Evolutionary conservation across 1,140 invertebrate species (phyloP), one percentile per base, ranked within the genome.

Genomic region (Mamestra configurata): DNA sequence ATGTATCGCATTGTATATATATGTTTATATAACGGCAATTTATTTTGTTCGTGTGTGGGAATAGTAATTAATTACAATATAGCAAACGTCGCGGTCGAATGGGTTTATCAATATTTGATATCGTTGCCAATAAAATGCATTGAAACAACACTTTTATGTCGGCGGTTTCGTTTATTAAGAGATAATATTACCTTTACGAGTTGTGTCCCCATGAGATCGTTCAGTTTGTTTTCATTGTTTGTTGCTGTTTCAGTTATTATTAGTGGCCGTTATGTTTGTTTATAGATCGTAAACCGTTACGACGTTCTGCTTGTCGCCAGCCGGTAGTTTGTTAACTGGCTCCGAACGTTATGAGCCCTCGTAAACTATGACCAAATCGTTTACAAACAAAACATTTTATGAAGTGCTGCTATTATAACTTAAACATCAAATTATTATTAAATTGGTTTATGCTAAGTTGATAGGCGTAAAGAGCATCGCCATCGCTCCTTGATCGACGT

Each of bases 161-260:
- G 82, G 79, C 84, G 88, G 89, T 92, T 93, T 84, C 84, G 88
- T 93, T 94, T 93, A 94, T 94, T 93, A 93, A 94, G 93, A 94
- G 89, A 94, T 93, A 92, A 94, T 92, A 90, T 90, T 91, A 93
- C 92, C 92, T 94, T 93, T 94, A 94, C 88, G 92, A 89, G 88
- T 90, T 84, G 88, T 89, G 88, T 91, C 86, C 88, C 79, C 86
- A 73, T 79, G 86, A 84, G 91, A 90, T 86, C 86, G 88, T 89
- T 90, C 86, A 83, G 87, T 90, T 90, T 92, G 90, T 94, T 93
- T 93, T 93, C 89, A 91, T 90, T 91, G 89, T 94, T 92, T 92
- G 91, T 81, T 92, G 90, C 88, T 92, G 90, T 92, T 93, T 89
- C 92, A 89, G 92, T 93, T 94, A 93, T 94, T 92, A 92, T 94